Conservation (phyloP, 2,113 vertebrate genomes). For the Sebastes schlegelii region DNA sequence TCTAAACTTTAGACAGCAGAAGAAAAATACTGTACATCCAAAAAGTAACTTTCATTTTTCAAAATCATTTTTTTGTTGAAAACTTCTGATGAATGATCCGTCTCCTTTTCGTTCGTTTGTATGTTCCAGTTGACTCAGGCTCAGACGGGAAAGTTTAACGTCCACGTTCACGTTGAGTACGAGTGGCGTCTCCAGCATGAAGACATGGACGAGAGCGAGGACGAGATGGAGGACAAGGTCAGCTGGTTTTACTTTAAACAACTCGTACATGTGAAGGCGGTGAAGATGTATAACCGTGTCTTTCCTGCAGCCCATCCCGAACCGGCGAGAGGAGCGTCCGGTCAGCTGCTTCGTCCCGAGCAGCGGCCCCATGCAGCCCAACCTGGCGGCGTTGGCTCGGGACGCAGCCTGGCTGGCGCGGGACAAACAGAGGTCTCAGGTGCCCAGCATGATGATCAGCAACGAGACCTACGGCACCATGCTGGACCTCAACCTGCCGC, state of each 20-base stretch:
- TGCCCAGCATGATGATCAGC: constrained; percentile 88
- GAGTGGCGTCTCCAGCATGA: constrained; percentile 95
- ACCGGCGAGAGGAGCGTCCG: constrained; percentile 93
- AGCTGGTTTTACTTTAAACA: constrained; percentile 41
- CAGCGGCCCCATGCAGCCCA: constrained; percentile 81
- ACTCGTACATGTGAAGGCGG: accelerated
- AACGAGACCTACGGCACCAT: constrained; percentile 96
- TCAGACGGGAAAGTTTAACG: constrained; percentile 93
- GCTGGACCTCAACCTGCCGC: constrained; percentile 86
- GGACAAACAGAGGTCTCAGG: constrained; percentile 89
- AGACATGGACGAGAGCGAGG: constrained; percentile 96
- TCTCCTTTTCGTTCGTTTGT: not conserved
- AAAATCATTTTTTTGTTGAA: no score
- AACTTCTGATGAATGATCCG: no score
- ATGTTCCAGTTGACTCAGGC: constrained; percentile 89
- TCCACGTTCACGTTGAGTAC: constrained; percentile 96
- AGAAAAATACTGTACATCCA: not conserved
- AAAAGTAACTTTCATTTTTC: no score
- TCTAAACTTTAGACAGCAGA: not conserved
- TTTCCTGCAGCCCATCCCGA: constrained; percentile 89
- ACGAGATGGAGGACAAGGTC: constrained; percentile 95
- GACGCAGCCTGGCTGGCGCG: constrained; percentile 86
- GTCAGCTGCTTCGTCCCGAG: constrained; percentile 92
- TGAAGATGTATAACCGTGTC: accelerated
- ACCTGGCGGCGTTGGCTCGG: constrained; percentile 85